Base-by-base conservation (phyloP, 2,113 vertebrate genomes). In the Sylvietta virens region DNA sequence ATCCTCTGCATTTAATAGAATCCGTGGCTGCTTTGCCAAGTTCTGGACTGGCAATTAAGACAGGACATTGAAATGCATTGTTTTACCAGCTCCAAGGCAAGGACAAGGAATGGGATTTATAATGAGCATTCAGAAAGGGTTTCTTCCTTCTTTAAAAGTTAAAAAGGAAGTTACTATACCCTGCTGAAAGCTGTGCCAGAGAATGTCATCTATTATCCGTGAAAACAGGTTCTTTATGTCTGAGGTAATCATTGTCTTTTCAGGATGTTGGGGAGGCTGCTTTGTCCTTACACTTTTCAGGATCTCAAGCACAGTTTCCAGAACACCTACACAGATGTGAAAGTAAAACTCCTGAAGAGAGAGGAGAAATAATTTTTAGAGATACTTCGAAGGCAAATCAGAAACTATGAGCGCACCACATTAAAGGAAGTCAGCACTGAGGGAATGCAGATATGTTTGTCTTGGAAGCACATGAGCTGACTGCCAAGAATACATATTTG, bases 21-120 rank as follows among this genome's bases (percentile, higher is more conserved):
- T 61, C 48, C 0, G 0, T 7, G 60, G 56, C 17, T 90, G 65
- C 10, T 7, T 3, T 86, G 90, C 90, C 95, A 94, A 86, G n/a
- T 33, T 70, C 65, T 83, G 86, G 69, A 78, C 79, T 76, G 82
- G 74, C 61, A 95, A 51, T 65, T 70, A 87, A 85, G 89, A 81
- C 2, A 6, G 74, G 58, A 81, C 47, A 84, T 58, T 70, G 53
- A 90, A 95, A 86, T 19, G 45, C 28, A 74, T 83, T 88, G 80
- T 91, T 96, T 88, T 37, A 83, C 47, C 65, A 71, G 79, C 92
- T 87, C 81, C 44, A 23, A 88, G 71, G 81, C 77, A 91, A 88
- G 69, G 86, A 21, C 57, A 44, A 64, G 88, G 82, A 88, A 78
- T 23, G 31, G 14, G 47, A 70, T 65, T 84, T 53, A 37, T 61